These are phyloP conservation scores for Tenthredo scrophulariae DNA, from an alignment of 2,888 invertebrate genomes.

Conservation along the genomic window DNA sequence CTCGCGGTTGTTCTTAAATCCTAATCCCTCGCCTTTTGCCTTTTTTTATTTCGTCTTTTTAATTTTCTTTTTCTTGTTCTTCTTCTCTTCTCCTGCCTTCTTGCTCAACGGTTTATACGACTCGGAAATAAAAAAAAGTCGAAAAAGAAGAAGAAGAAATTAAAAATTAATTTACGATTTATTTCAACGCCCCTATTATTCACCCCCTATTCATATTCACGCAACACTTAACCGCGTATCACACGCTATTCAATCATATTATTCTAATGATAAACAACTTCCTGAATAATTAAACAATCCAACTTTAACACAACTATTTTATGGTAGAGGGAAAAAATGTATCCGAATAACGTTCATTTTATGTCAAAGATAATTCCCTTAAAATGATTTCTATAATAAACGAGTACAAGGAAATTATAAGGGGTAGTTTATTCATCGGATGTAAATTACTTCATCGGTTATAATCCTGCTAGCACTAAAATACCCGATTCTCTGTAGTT, in stretches of 20 bases:
- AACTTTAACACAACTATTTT: not conserved
- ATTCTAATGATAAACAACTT: not conserved
- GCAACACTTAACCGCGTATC: not conserved
- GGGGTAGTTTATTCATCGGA: too few species aligned
- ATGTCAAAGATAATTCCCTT: too few species aligned
- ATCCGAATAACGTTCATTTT: not conserved
- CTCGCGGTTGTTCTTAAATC: not conserved
- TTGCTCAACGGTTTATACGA: not conserved
- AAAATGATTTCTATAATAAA: too few species aligned
- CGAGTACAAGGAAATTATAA: too few species aligned
- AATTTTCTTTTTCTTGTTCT: not conserved
- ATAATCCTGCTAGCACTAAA: too few species aligned
- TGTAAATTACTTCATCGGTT: too few species aligned
- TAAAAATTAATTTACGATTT: not conserved
- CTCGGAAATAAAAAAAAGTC: not conserved
- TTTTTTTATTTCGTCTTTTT: not conserved
- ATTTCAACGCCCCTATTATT: not conserved
- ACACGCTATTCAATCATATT: conserved; percentile 11
- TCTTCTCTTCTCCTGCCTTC: not conserved
- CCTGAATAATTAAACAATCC: not conserved
- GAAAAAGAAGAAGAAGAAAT: conserved; percentile 6
- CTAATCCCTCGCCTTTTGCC: conserved; percentile 4
- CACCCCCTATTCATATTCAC: not conserved
- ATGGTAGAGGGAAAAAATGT: not conserved
- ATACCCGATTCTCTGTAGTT: too few species aligned